These are phyloP conservation scores for Cherax quadricarinatus DNA, from an alignment of 1,140 invertebrate species.

Conservation along the genomic window DNA sequence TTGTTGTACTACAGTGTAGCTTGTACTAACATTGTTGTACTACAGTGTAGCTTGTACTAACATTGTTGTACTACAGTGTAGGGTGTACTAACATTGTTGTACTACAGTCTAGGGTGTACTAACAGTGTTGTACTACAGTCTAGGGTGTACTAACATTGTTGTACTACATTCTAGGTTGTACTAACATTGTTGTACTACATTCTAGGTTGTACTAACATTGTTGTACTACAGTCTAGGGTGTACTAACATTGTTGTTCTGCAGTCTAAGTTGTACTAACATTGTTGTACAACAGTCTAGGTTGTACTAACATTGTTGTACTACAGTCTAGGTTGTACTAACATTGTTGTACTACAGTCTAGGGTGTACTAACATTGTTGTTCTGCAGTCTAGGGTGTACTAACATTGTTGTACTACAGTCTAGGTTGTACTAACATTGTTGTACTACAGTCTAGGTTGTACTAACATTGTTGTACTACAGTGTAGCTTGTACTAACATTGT, in stretches of 20 bases:
- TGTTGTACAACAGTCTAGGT: not conserved
- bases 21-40: too few relatives aligned
- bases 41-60: too few relatives aligned
- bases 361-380: not conserved
- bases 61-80: not conserved
- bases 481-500: not conserved
- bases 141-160: not conserved
- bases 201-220: too few relatives aligned
- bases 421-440: too few relatives aligned
- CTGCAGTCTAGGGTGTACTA: slow-evolving; percentile 83
- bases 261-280: not conserved
- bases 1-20: too few relatives aligned
- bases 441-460: too few relatives aligned
- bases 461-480: not conserved
- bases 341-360: not conserved
- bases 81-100: not conserved
- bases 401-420: too few relatives aligned
- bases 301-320: not conserved
- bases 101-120: not conserved
- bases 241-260: too few relatives aligned
- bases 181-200: too few relatives aligned
- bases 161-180: slow-evolving; percentile 83
- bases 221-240: too few relatives aligned
- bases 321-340: not conserved
- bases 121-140: not conserved